Conservation (phyloP, 2,113 vertebrate genomes). For the Paramisgurnus dabryanus region DNA sequence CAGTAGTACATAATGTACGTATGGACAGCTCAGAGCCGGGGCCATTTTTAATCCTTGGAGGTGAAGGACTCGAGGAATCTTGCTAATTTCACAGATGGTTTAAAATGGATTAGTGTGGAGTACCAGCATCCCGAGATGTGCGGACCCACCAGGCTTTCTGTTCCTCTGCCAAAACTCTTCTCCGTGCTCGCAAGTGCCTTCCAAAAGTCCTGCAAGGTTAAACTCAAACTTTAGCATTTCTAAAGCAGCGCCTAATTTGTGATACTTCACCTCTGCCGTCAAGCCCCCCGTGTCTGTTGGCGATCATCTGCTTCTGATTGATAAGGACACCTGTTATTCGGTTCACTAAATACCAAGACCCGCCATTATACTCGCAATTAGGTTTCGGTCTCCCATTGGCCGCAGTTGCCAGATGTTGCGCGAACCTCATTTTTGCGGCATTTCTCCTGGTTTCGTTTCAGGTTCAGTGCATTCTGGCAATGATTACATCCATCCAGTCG, state of each 20-base stretch:
- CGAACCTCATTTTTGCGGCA: background rate
- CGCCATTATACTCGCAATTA: conserved; percentile 47
- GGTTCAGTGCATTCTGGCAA: background rate
- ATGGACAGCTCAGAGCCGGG: conserved; percentile 69
- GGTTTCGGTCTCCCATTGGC: conserved; percentile 41
- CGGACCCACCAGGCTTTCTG: conserved; percentile 79
- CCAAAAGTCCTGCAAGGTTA: conserved; percentile 86
- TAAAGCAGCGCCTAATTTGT: conserved; percentile 61
- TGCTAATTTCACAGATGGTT: conserved; percentile 87
- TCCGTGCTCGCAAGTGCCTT: conserved; percentile 78
- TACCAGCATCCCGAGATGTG: conserved; percentile 79
- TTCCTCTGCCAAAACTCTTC: conserved; percentile 78
- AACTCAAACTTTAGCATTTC: conserved; percentile 78
- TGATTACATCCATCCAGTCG: conserved; percentile 13
- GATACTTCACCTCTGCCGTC: conserved; percentile 36
- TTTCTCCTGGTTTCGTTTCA: background rate
- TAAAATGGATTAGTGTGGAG: conserved; percentile 85
- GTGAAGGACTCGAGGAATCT: conserved; percentile 84
- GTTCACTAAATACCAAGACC: conserved; percentile 25
- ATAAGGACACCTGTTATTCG: conserved; percentile 42
- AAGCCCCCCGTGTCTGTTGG: conserved; percentile 11
- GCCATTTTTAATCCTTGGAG: conserved; percentile 81
- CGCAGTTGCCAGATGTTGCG: conserved; percentile 30
- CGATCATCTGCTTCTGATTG: conserved; percentile 38
- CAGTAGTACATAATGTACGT: conserved; percentile 61